Evolutionary conservation across 2,797 vertebrate species (phyloP).

Genomic region (Neoniphon sammara): DNA sequence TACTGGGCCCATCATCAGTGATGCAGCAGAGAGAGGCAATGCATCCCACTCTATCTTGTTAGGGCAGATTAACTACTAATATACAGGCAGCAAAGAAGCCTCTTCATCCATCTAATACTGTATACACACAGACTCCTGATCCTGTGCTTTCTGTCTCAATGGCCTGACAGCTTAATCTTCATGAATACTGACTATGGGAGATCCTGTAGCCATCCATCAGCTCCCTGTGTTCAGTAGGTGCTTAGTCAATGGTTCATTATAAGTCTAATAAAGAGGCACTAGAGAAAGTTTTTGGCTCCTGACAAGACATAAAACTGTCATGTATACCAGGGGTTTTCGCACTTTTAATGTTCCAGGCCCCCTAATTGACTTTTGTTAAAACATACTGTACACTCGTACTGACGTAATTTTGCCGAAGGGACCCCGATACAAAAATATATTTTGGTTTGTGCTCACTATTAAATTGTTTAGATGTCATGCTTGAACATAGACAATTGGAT

Average conservation of each 20-base stretch:
- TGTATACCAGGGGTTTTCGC: too few relatives aligned
- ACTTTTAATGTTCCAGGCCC: too few relatives aligned
- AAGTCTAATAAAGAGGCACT: constrained; percentile 30
- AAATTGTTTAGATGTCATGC: too few relatives aligned
- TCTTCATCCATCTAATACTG: constrained; percentile 54
- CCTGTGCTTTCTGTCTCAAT: constrained; percentile 55
- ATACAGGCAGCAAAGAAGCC: constrained; percentile 58
- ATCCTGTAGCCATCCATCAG: not conserved
- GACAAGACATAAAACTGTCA: constrained; percentile 49
- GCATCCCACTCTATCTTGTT: constrained; percentile 72
- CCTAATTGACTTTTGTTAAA: too few relatives aligned
- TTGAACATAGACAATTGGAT: too few relatives aligned
- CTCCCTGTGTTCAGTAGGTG: constrained; percentile 6
- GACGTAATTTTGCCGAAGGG: too few relatives aligned
- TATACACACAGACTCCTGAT: constrained; percentile 54
- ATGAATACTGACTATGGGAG: constrained; percentile 48
- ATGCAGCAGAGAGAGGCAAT: constrained; percentile 55
- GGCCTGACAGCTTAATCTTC: constrained; percentile 66
- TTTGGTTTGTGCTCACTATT: too few relatives aligned
- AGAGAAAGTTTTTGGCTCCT: constrained; percentile 33
- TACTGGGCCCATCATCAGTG: constrained; percentile 73
- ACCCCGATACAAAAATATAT: too few relatives aligned
- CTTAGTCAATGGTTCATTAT: constrained; percentile 45
- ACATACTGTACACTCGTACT: too few relatives aligned
- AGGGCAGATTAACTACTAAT: constrained; percentile 76